These are phyloP conservation scores for Dicrostonyx torquatus DNA, from an alignment of 2,797 vertebrate genomes.

Conservation along the genomic window DNA sequence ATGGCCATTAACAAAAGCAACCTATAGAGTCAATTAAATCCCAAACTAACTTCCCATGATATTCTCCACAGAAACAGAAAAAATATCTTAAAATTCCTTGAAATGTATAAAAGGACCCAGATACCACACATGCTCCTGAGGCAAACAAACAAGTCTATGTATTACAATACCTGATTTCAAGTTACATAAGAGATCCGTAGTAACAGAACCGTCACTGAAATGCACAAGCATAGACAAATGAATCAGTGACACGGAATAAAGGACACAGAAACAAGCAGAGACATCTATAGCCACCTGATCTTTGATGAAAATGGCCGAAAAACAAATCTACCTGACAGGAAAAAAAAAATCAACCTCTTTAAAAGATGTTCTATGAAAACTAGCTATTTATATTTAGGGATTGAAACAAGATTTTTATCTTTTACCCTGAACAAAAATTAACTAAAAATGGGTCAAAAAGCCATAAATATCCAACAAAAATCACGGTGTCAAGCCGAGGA, in stretches of 20 bases:
- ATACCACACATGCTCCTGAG: background rate
- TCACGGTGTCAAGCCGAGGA: background rate
- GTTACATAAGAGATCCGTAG: background rate
- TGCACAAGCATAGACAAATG: background rate
- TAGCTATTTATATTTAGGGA: background rate
- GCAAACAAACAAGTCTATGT: background rate
- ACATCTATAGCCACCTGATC: background rate
- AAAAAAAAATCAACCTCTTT: background rate
- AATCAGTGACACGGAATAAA: background rate
- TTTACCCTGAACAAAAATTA: background rate
- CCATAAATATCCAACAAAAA: background rate
- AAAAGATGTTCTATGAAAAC: background rate
- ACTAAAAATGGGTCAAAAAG: background rate
- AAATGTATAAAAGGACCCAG: background rate
- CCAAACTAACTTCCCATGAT: background rate
- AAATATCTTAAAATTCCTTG: background rate
- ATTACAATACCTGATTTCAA: background rate
- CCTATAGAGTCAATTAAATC: background rate
- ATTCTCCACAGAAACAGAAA: background rate
- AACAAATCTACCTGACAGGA: background rate
- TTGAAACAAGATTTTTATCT: background rate
- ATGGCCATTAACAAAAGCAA: background rate
- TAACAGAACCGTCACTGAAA: background rate
- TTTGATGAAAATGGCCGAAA: background rate
- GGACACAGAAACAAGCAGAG: background rate